phyloP scores from a whole-genome alignment of 2,797 vertebrate species.

The Spinus olivaceus region DNA sequence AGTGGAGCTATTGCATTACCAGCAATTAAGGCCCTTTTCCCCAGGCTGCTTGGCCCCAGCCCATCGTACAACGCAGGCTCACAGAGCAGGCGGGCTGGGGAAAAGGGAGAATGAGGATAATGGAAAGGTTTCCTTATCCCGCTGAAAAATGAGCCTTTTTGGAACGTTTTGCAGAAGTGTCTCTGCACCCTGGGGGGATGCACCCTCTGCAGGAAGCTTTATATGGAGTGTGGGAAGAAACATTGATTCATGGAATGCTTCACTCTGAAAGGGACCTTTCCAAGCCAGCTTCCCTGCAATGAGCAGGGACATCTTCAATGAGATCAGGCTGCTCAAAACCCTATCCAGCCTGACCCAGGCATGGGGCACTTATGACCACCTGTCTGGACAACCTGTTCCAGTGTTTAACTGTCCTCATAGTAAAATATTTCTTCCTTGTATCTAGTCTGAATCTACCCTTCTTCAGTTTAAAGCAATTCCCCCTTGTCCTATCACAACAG shows the following conservation, averaged over 20 bases:
- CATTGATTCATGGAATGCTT: background rate
- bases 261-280: background rate
- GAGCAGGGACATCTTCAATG: background rate
- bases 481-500: background rate
- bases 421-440: background rate
- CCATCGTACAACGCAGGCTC: accelerated
- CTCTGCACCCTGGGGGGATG: background rate
- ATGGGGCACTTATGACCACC: too few species aligned
- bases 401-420: background rate
- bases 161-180: background rate
- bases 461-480: background rate
- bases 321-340: background rate
- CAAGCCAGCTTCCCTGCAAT: background rate
- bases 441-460: background rate
- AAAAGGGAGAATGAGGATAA: background rate
- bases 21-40: constrained; percentile 29
- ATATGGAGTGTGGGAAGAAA: background rate
- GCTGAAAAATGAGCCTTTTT: background rate
- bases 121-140: background rate
- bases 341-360: background rate
- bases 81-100: accelerated
- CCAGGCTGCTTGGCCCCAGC: background rate
- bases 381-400: background rate
- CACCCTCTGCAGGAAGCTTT: background rate
- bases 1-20: constrained; percentile 62